phyloP scores from a whole-genome alignment of 2,797 vertebrate genomes.

The Microctenopoma steveboyesi region DNA sequence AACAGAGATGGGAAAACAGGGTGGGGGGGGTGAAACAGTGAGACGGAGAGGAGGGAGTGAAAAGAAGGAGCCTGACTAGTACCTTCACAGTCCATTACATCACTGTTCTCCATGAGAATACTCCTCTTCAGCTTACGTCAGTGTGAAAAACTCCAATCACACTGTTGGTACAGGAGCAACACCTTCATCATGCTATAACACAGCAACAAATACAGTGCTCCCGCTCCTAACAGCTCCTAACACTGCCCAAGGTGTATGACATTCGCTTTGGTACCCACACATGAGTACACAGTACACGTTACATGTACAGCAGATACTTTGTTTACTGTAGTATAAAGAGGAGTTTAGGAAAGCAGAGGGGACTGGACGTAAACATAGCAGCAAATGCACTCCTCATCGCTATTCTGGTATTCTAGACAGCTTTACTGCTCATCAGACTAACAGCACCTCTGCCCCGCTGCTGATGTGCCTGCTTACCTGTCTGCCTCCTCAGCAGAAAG shows the following conservation, averaged over 20 bases:
- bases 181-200: slow-evolving; percentile 64
- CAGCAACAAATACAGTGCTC: slow-evolving; percentile 57
- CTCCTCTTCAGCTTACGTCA: slow-evolving; percentile 74
- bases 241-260: slow-evolving; percentile 34
- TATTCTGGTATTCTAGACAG: slow-evolving; percentile 65
- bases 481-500: slow-evolving; percentile 78
- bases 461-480: slow-evolving; percentile 76
- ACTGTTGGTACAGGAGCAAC: slow-evolving; percentile 66
- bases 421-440: slow-evolving; percentile 77
- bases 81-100: slow-evolving; percentile 79
- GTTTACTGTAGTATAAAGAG: slow-evolving; percentile 2
- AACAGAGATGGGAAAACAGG: slow-evolving; percentile 46
- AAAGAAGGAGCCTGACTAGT: slow-evolving; percentile 66
- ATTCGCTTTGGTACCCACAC: slow-evolving; percentile 11
- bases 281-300: background rate
- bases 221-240: slow-evolving; percentile 19
- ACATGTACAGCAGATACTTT: background rate
- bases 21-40: slow-evolving; percentile 43
- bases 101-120: slow-evolving; percentile 72
- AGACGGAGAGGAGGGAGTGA: slow-evolving; percentile 55
- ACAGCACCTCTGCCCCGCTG: slow-evolving; percentile 76
- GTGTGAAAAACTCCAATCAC: slow-evolving; percentile 70
- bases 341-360: background rate
- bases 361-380: slow-evolving; percentile 50
- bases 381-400: slow-evolving; percentile 54